phyloP scores from a whole-genome alignment of 1,140 invertebrate genomes.

The Capitella teleta region DNA sequence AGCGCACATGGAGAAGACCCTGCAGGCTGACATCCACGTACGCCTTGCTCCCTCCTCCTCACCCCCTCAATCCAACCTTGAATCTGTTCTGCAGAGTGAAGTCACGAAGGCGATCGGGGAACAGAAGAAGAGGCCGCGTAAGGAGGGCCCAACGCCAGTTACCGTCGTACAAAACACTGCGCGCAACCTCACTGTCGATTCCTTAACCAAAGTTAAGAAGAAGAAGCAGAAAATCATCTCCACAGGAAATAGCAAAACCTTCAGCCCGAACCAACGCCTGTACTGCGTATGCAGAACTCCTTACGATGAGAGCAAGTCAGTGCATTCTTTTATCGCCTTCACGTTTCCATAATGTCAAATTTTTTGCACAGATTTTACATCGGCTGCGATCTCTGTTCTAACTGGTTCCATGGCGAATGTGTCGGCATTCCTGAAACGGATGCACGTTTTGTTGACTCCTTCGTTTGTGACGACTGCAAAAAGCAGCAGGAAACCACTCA shows the following conservation, averaged over 20 bases:
- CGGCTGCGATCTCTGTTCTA: slow-evolving; percentile 93
- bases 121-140: no score
- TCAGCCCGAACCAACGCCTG: background rate
- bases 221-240: slow-evolving; percentile 37
- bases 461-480: slow-evolving; percentile 83
- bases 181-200: background rate
- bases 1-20: background rate
- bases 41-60: background rate
- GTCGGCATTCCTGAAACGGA: slow-evolving; percentile 88
- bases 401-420: slow-evolving; percentile 97
- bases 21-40: slow-evolving; percentile 9
- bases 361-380: slow-evolving; percentile 74
- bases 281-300: slow-evolving; percentile 34
- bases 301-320: slow-evolving; percentile 50
- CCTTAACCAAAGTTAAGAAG: slow-evolving; percentile 14
- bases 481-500: slow-evolving; percentile 57
- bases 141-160: background rate
- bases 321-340: slow-evolving; percentile 1
- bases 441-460: slow-evolving; percentile 88
- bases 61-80: background rate
- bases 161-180: background rate
- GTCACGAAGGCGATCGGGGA: slow-evolving; percentile 2
- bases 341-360: background rate
- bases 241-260: slow-evolving; percentile 19
- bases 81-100: background rate